Conservation (phyloP, 2,113 vertebrate genomes). For the Mellivora capensis region DNA sequence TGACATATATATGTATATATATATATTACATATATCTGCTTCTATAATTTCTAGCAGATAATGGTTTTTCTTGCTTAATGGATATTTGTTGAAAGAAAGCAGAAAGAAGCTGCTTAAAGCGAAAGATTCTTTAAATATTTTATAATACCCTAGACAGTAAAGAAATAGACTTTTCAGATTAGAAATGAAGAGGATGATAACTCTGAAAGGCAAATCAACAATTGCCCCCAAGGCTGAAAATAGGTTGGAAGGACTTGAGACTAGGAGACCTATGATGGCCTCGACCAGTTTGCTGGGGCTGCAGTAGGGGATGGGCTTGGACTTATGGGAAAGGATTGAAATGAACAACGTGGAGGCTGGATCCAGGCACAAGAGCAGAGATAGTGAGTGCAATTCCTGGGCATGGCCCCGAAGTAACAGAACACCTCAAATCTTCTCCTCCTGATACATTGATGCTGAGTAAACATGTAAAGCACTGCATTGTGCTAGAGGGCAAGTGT, state of each 20-base stretch:
- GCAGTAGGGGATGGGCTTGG: rapidly evolving
- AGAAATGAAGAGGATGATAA: neutral
- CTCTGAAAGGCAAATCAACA: neutral
- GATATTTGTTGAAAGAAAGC: neutral
- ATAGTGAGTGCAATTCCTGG: neutral
- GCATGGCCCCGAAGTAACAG: neutral
- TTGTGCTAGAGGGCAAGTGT: neutral
- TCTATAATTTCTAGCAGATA: neutral
- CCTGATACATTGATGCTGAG: neutral
- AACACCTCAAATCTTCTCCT: neutral
- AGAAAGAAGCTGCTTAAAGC: neutral
- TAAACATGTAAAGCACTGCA: neutral
- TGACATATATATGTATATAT: neutral
- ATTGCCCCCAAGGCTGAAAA: neutral
- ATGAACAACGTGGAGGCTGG: neutral
- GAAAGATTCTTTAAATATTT: neutral
- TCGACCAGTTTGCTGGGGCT: neutral
- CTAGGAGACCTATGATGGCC: neutral
- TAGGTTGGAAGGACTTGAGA: neutral
- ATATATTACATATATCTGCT: neutral
- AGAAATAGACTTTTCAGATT: neutral
- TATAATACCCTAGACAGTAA: neutral
- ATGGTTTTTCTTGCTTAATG: neutral
- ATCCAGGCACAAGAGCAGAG: neutral
- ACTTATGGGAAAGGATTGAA: neutral